phyloP scores from a whole-genome alignment of 2,113 vertebrate species.

The Fregetta grallaria region DNA sequence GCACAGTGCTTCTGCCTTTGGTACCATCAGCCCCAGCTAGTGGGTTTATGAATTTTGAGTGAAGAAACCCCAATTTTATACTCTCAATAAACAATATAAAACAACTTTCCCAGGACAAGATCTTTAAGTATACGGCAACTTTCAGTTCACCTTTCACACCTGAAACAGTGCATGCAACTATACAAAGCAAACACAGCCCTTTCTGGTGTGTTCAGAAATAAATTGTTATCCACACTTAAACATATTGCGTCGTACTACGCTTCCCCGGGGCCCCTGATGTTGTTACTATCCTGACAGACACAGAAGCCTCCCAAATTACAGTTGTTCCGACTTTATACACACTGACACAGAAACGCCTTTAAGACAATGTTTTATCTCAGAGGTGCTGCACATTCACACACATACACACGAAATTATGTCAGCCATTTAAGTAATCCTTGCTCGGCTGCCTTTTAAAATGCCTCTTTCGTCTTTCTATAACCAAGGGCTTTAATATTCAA shows the following conservation, averaged over 20 bases:
- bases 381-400: conserved; percentile 21
- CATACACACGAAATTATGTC: conserved; percentile 12
- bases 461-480: conserved; percentile 68
- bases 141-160: conserved; percentile 35
- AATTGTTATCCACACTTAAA: conserved; percentile 11
- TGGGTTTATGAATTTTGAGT: not conserved
- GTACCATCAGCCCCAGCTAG: not conserved
- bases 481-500: conserved; percentile 78
- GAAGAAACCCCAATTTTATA: not conserved
- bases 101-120: not conserved
- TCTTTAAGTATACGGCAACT: not conserved
- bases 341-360: conserved; percentile 3
- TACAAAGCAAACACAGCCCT: not conserved
- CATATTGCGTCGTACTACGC: not conserved
- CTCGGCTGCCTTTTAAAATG: conserved; percentile 68
- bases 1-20: not conserved
- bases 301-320: not conserved
- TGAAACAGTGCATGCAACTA: not conserved
- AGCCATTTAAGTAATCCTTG: conserved; percentile 51
- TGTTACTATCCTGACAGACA: not conserved
- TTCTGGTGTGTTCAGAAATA: conserved; percentile 23
- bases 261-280: not conserved
- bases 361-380: conserved; percentile 56
- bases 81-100: not conserved
- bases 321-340: not conserved